These are phyloP conservation scores for Cepaea nemoralis DNA, from an alignment of 1,140 invertebrate genomes.

Conservation along the genomic window DNA sequence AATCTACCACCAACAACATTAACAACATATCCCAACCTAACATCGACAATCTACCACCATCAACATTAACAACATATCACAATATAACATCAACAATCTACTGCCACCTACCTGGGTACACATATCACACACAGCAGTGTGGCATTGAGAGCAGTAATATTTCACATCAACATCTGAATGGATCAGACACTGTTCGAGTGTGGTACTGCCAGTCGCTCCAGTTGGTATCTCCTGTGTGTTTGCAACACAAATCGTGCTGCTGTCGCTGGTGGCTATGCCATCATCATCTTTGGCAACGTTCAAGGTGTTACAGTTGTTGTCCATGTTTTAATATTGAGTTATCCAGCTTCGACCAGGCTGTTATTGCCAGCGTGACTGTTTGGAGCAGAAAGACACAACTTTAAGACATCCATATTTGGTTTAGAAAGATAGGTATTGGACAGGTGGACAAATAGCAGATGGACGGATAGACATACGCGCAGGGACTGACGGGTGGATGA, in stretches of 20 bases:
- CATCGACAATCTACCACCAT: not conserved
- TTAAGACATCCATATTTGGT: too few relatives aligned
- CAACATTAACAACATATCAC: not conserved
- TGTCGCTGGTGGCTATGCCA: too few relatives aligned
- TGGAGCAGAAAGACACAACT: too few relatives aligned
- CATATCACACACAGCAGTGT: slow-evolving; percentile 74
- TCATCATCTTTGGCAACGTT: too few relatives aligned
- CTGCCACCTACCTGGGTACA: slow-evolving; percentile 66
- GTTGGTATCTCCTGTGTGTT: slow-evolving; percentile 54
- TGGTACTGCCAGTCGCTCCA: slow-evolving; percentile 40
- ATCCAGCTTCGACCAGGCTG: too few relatives aligned
- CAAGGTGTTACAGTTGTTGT: too few relatives aligned
- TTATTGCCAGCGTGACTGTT: too few relatives aligned
- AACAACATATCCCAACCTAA: not conserved
- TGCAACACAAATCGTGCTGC: not conserved
- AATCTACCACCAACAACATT: not conserved
- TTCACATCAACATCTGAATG: slow-evolving; percentile 72
- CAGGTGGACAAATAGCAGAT: too few relatives aligned
- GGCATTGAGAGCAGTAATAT: slow-evolving; percentile 75
- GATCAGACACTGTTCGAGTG: slow-evolving; percentile 63
- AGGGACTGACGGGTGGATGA: too few relatives aligned
- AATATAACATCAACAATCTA: not conserved
- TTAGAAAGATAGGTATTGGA: too few relatives aligned
- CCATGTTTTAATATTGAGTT: too few relatives aligned
- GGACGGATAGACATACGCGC: too few relatives aligned